Evolutionary conservation across 2,888 invertebrate genomes (phyloP).

Genomic region (Lycaena phlaeas): DNA sequence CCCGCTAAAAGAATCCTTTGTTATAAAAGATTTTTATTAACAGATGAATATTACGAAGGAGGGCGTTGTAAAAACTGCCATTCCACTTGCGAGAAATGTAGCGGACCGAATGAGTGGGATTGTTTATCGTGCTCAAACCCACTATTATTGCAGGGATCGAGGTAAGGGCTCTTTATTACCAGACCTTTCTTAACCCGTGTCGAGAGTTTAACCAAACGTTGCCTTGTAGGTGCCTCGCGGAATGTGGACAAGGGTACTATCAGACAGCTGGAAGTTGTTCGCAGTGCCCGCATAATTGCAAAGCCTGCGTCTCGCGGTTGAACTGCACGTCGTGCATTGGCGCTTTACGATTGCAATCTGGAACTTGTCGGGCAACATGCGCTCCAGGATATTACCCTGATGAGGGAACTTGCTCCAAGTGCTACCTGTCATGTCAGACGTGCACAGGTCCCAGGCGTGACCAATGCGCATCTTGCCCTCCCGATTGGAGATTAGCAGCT

Average conservation of each 20-base stretch:
- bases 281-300: conserved; percentile 85
- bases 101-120: conserved; percentile 82
- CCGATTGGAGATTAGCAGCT: conserved; percentile 84
- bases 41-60: conserved; percentile 83
- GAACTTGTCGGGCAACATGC: conserved; percentile 86
- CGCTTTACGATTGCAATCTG: conserved; percentile 85
- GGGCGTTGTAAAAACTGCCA: conserved; percentile 87
- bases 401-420: conserved; percentile 85
- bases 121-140: conserved; percentile 85
- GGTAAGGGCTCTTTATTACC: conserved; percentile 39
- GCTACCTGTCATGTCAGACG: conserved; percentile 88
- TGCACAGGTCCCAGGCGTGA: conserved; percentile 87
- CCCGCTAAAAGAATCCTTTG: conserved; percentile 22
- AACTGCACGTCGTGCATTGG: conserved; percentile 86
- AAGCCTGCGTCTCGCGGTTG: conserved; percentile 81
- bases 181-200: conserved; percentile 23
- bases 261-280: conserved; percentile 83
- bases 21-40: conserved; percentile 34
- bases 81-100: conserved; percentile 87
- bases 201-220: conserved; percentile 18
- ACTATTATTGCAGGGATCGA: conserved; percentile 79
- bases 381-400: conserved; percentile 89
- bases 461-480: conserved; percentile 87
- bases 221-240: conserved; percentile 78
- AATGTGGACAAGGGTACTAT: conserved; percentile 84